phyloP scores from a whole-genome alignment of 2,888 invertebrate genomes.

The Oscheius myriophilus region DNA sequence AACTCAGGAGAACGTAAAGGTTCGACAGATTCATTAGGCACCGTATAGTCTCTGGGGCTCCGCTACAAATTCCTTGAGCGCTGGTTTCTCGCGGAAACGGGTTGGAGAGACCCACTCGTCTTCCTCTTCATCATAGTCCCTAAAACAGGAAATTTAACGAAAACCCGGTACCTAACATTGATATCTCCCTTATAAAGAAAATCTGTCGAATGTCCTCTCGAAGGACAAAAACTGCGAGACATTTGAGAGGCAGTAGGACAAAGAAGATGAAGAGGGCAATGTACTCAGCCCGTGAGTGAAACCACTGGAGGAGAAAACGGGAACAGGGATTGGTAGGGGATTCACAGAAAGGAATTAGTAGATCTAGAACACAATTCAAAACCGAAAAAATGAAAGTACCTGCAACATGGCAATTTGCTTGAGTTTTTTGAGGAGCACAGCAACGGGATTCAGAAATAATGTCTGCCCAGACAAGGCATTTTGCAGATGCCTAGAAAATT shows the following conservation, averaged over 20 bases:
- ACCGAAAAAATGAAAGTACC: too few species aligned
- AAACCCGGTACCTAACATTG: neutral
- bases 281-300: slow-evolving; percentile 41
- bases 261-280: slow-evolving; percentile 50
- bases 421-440: too few species aligned
- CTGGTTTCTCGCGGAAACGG: neutral
- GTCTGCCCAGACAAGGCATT: too few species aligned
- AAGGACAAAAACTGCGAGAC: slow-evolving; percentile 43
- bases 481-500: too few species aligned
- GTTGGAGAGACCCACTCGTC: slow-evolving; percentile 13
- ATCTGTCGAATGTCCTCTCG: slow-evolving; percentile 51
- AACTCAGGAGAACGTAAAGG: slow-evolving; percentile 74
- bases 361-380: too few species aligned
- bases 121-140: slow-evolving; percentile 26
- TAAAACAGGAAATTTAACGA: neutral
- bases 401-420: too few species aligned
- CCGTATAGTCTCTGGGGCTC: slow-evolving; percentile 15
- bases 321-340: slow-evolving; percentile 1
- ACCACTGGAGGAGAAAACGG: slow-evolving; percentile 37
- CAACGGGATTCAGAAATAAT: too few species aligned
- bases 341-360: slow-evolving; percentile 1
- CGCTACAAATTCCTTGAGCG: slow-evolving; percentile 6
- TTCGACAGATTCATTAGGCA: slow-evolving; percentile 64
- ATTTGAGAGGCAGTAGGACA: slow-evolving; percentile 52
- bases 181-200: slow-evolving; percentile 46